Conservation (phyloP, 2,888 invertebrate species). For the Lomographa bimaculata region DNA sequence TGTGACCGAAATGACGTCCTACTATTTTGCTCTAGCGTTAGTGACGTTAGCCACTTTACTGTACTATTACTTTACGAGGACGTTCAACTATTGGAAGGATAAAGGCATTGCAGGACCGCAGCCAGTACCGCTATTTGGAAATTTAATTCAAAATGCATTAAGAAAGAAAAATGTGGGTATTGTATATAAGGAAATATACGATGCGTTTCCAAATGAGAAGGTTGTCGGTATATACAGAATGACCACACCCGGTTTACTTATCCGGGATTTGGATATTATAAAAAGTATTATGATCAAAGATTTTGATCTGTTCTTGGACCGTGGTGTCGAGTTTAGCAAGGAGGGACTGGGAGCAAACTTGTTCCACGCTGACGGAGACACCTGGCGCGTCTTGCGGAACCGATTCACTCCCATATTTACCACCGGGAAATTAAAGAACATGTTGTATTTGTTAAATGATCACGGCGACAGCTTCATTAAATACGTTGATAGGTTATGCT, state of each 20-base stretch:
- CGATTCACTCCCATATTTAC: conserved; percentile 57
- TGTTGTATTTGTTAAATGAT: conserved; percentile 52
- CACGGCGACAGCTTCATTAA: conserved; percentile 44
- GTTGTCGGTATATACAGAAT: conserved; percentile 56
- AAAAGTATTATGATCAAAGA: conserved; percentile 59
- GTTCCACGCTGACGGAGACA: conserved; percentile 52
- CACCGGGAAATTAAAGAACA: conserved; percentile 58
- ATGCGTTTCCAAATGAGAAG: conserved; percentile 50
- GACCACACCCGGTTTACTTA: conserved; percentile 47
- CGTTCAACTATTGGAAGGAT: conserved; percentile 52
- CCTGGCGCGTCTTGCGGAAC: conserved; percentile 51
- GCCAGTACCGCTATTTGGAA: conserved; percentile 51
- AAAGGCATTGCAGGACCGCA: conserved; percentile 45
- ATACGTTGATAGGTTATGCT: conserved; percentile 30
- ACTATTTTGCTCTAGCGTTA: conserved; percentile 9
- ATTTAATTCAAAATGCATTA: conserved; percentile 39
- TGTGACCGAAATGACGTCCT: too few species aligned
- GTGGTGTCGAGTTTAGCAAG: conserved; percentile 48
- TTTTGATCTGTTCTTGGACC: conserved; percentile 52
- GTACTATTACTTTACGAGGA: conserved; percentile 48
- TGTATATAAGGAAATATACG: conserved; percentile 45
- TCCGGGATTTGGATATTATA: conserved; percentile 56
- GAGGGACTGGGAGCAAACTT: conserved; percentile 51
- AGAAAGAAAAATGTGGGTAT: conserved; percentile 35
- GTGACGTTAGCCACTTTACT: conserved; percentile 22